These are phyloP conservation scores for Chymomyza procnemis DNA, from an alignment of 2,888 invertebrate genomes.

Conservation along the genomic window DNA sequence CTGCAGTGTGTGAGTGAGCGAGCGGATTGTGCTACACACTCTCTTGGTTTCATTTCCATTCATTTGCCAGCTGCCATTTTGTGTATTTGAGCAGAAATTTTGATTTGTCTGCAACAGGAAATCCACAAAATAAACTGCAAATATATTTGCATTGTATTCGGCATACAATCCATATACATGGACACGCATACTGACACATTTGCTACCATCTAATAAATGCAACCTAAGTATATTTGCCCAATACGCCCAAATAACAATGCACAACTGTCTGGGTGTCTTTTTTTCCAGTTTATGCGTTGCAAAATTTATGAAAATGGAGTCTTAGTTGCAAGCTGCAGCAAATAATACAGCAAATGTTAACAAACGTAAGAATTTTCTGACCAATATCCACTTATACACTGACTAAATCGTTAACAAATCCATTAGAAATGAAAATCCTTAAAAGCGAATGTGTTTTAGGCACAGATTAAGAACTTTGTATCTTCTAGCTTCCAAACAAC, in stretches of 20 bases:
- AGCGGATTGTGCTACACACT: slow-evolving; percentile 21
- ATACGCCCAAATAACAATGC: slow-evolving; percentile 17
- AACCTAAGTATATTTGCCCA: slow-evolving; percentile 20
- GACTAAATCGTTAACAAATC: too few relatives aligned
- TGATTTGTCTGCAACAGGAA: slow-evolving; percentile 69
- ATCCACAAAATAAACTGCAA: slow-evolving; percentile 64
- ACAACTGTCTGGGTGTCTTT: slow-evolving; percentile 3
- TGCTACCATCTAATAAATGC: slow-evolving; percentile 20
- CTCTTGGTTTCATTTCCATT: slow-evolving; percentile 48
- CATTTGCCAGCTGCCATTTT: slow-evolving; percentile 53
- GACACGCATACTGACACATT: not conserved
- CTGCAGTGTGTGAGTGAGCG: not conserved
- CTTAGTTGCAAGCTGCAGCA: too few relatives aligned
- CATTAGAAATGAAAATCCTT: too few relatives aligned
- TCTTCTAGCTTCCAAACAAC: too few relatives aligned
- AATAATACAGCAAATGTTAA: too few relatives aligned
- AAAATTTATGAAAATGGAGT: not conserved
- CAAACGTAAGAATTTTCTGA: too few relatives aligned
- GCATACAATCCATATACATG: slow-evolving; percentile 12
- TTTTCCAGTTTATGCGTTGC: not conserved
- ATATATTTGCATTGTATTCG: slow-evolving; percentile 56
- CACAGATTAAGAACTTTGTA: too few relatives aligned
- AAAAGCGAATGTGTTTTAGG: too few relatives aligned
- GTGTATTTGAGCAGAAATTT: slow-evolving; percentile 60
- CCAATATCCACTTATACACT: too few relatives aligned